Evolutionary conservation across 2,888 invertebrate genomes (phyloP).

Genomic region (Gymnosoma rotundatum): DNA sequence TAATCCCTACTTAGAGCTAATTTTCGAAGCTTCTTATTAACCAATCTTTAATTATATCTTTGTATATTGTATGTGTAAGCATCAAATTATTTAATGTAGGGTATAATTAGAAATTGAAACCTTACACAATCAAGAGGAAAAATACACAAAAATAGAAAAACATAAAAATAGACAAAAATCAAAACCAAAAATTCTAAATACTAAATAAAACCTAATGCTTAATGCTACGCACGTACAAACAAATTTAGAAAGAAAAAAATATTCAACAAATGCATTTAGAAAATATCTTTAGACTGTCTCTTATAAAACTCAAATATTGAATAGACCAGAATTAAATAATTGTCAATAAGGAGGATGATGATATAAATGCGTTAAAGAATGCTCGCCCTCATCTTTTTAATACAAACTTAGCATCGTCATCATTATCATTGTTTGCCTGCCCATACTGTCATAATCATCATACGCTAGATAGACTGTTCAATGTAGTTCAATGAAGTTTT

Average conservation of each 20-base stretch:
- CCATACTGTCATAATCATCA: background rate
- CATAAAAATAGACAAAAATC: background rate
- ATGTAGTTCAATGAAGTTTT: background rate
- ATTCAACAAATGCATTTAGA: background rate
- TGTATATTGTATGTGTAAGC: background rate
- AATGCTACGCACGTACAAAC: slow-evolving; percentile 26
- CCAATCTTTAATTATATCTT: background rate
- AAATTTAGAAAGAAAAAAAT: background rate
- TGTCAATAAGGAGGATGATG: slow-evolving; percentile 43
- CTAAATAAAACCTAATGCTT: background rate
- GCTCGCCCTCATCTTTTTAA: background rate
- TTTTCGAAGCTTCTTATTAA: background rate
- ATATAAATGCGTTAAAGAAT: slow-evolving; percentile 13
- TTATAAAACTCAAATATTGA: slow-evolving; percentile 51
- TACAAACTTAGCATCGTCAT: slow-evolving; percentile 11
- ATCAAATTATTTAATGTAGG: slow-evolving; percentile 11
- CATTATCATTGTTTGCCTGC: background rate
- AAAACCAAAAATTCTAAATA: slow-evolving; percentile 3
- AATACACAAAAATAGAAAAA: background rate
- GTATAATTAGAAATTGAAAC: slow-evolving; percentile 41
- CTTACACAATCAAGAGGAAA: slow-evolving; percentile 7
- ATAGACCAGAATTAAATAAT: slow-evolving; percentile 63
- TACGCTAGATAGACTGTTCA: background rate
- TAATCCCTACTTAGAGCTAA: background rate
- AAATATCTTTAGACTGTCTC: background rate